Percentiles rank a stretch among this genome's conserved stretches.
Evolutionary conservation across 2,113 vertebrate genomes (phyloP).

Genomic region (Rhadina sibilatrix): DNA sequence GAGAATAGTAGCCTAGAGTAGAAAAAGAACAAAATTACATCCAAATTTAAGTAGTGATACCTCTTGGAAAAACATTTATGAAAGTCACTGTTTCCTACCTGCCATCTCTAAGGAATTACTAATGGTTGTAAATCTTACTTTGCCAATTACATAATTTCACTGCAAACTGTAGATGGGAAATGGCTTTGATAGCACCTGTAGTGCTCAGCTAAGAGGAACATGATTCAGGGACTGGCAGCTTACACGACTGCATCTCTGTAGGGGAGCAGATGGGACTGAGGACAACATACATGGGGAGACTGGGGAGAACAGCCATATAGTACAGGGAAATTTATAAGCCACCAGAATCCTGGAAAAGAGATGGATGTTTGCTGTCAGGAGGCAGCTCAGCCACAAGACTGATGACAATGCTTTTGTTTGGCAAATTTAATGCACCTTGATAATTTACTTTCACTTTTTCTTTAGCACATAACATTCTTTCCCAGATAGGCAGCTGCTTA

Average conservation of each 20-base stretch:
- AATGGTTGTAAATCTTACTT: background rate
- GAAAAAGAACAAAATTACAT: background rate
- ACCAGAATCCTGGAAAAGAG: background rate
- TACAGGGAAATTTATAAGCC: background rate
- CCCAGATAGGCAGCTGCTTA: background rate
- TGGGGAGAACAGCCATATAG: background rate
- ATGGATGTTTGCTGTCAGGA: background rate
- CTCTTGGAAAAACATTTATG: background rate
- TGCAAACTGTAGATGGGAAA: background rate
- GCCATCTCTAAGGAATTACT: background rate
- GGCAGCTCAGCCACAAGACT: background rate
- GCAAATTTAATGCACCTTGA: background rate
- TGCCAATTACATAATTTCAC: background rate
- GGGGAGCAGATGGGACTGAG: background rate
- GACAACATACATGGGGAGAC: background rate
- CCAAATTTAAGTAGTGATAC: background rate
- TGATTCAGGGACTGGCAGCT: background rate
- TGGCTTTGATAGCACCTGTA: background rate
- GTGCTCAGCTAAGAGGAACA: background rate
- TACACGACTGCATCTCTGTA: background rate
- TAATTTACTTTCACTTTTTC: background rate
- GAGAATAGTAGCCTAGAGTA: slow-evolving; percentile 89
- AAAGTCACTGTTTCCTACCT: background rate
- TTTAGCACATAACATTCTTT: background rate
- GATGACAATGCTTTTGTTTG: background rate